Percentiles rank a stretch among this genome's conserved stretches.
phyloP scores from a whole-genome alignment of 2,797 vertebrate genomes.

The Pristis pectinata region DNA sequence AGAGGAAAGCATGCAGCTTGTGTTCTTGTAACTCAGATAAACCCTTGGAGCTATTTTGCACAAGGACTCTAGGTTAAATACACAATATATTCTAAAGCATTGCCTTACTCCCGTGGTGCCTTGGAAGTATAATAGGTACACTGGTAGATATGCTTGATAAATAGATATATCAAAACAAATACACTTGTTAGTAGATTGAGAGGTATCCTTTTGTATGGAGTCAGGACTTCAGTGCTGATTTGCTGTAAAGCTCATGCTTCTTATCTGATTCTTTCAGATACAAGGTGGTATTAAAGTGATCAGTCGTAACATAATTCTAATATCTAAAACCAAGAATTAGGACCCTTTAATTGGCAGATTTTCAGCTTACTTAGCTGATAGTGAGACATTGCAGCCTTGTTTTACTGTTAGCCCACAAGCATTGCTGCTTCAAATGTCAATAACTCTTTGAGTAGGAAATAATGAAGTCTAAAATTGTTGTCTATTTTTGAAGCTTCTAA shows the following conservation, averaged over 20 bases:
- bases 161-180: not conserved
- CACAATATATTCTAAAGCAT: not conserved
- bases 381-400: not conserved
- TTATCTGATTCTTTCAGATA: not conserved
- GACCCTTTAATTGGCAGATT: not conserved
- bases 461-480: not conserved
- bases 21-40: not conserved
- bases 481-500: not conserved
- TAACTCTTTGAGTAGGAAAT: not conserved
- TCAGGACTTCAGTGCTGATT: not conserved
- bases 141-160: not conserved
- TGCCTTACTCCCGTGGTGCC: not conserved
- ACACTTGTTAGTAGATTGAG: not conserved
- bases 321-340: not conserved
- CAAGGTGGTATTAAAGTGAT: not conserved
- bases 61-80: not conserved
- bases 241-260: not conserved
- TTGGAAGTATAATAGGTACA: not conserved
- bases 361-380: not conserved
- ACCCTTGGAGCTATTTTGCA: not conserved
- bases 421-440: not conserved
- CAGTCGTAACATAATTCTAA: not conserved
- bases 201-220: not conserved
- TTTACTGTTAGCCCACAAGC: not conserved
- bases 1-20: not conserved